phyloP scores from a whole-genome alignment of 2,113 vertebrate species.

The Ophthalmolycus amberensis region DNA sequence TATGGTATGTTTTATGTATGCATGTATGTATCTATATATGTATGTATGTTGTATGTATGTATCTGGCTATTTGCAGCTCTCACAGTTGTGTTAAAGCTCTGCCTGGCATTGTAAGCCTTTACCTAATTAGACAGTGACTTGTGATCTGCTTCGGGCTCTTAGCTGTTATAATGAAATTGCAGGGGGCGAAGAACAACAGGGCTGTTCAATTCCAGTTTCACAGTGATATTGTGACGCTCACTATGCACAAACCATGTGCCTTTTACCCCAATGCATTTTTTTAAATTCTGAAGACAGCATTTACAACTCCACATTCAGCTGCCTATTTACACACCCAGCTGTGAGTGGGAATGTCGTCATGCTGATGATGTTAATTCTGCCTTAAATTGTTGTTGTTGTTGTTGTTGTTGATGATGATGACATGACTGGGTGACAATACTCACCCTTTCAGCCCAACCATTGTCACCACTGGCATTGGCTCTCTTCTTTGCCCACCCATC shows the following conservation, averaged over 20 bases:
- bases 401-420: neutral
- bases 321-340: neutral
- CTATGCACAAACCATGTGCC: neutral
- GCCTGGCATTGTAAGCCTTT: neutral
- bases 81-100: neutral
- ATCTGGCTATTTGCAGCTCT: neutral
- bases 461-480: slow-evolving; percentile 85
- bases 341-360: neutral
- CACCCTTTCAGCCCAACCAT: slow-evolving; percentile 93
- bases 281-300: neutral
- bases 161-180: slow-evolving; percentile 11
- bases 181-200: neutral
- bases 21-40: too few species aligned
- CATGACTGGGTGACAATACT: slow-evolving; percentile 61
- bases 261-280: neutral
- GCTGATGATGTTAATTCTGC: neutral
- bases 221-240: neutral
- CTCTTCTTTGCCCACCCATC: slow-evolving; percentile 93
- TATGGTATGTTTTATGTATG: neutral
- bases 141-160: neutral
- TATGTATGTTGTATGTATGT: too few species aligned
- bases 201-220: neutral
- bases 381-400: neutral
- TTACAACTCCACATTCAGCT: neutral
- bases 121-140: slow-evolving; percentile 4